These are phyloP conservation scores for Leptopilina myrica DNA, from an alignment of 2,888 invertebrate species.

Conservation along the genomic window DNA sequence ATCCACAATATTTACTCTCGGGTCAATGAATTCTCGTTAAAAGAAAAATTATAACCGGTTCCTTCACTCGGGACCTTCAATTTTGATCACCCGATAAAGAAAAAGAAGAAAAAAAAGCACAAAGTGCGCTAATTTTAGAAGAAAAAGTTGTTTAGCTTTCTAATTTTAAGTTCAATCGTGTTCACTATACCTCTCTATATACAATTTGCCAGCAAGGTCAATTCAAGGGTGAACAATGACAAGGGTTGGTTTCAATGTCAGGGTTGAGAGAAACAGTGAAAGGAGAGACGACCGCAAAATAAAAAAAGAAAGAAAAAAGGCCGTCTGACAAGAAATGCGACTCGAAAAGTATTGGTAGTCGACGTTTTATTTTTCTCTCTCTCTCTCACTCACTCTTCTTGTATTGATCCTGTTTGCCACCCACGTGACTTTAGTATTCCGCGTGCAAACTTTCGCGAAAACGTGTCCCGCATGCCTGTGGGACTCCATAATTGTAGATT, in stretches of 20 bases:
- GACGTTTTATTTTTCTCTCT: constrained; percentile 21
- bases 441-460: constrained; percentile 72
- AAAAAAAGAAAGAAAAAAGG: not conserved
- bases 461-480: constrained; percentile 72
- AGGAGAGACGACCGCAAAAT: constrained; percentile 1
- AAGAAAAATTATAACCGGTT: no score
- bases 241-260: constrained; percentile 35
- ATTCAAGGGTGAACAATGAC: not conserved
- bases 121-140: constrained; percentile 3
- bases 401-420: constrained; percentile 75
- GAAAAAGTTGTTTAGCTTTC: not conserved
- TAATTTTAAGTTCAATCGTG: not conserved
- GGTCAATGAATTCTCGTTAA: no score
- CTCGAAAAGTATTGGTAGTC: constrained; percentile 10
- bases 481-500: constrained; percentile 75
- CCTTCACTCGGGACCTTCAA: no score
- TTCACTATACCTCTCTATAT: not conserved
- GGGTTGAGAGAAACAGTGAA: constrained; percentile 30
- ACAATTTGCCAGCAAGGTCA: not conserved
- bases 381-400: constrained; percentile 31
- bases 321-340: constrained; percentile 21
- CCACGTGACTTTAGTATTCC: constrained; percentile 73
- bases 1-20: no score
- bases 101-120: no score
- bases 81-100: not conserved